Base-by-base conservation (phyloP, 2,888 invertebrate species). In the Pristionchus entomophagus region DNA sequence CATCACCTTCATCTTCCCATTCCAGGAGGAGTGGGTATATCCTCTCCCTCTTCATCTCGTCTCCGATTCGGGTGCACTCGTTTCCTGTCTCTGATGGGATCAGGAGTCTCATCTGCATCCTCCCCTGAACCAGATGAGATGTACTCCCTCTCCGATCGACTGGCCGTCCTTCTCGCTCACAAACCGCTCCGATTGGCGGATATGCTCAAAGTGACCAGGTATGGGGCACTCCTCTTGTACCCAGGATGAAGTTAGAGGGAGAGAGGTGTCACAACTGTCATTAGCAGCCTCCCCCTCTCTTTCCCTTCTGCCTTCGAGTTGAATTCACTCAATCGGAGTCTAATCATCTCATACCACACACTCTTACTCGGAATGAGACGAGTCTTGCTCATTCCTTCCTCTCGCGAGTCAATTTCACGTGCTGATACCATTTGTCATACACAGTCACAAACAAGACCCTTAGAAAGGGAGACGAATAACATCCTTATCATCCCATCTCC, bases 191-290 rank as follows among this genome's bases (percentile, higher is more conserved):
- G 91, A 86, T 88, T 92, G 90, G 86, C 89, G 3, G 90, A 90
- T 53, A 91, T 92, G 90, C 86, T 91, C 17, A 89, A 90, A 86
- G 90, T 91, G 32, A 89, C 91, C 17, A 88, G 87, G 92, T 92
- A 86, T 59, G 49, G 41, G 4, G 22, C n/a, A 45, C 45, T 45
- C 14, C 45, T 14, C 6, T 45, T 45, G 45, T 10, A 45, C 45
- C 14, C 45, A 10, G 8, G 6, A 6, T 45, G n/a, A n/a, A n/a
- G n/a, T n/a, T n/a, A n/a, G 45, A 14, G 14, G 41, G 12, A 26
- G 65, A 19, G 29, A 65, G 35, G 65, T 65, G 65, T 65, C 65
- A 65, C 35, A 65, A 65, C 35, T 65, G 65, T 65, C 65, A 65
- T 65, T 65, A 65, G 65, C 65, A 65, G 65, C 19, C 65, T 26